Percentiles rank a stretch among this genome's conserved stretches.
phyloP scores from a whole-genome alignment of 2,113 vertebrate species.

The Microtus pennsylvanicus region DNA sequence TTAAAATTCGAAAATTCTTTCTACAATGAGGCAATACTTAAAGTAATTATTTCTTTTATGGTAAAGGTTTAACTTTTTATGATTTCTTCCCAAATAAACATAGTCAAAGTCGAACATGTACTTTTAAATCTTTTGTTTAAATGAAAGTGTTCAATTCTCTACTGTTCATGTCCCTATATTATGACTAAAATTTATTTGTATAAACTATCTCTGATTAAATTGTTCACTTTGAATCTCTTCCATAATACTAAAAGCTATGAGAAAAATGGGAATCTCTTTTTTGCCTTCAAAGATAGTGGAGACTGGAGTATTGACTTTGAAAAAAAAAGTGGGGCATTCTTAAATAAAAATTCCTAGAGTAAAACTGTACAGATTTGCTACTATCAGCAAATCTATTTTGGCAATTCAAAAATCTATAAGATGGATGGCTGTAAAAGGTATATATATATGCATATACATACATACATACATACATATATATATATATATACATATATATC shows the following conservation, averaged over 20 bases:
- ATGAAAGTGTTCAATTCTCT: conserved; percentile 17
- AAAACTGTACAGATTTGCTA: background rate
- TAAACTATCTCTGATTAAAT: conserved; percentile 62
- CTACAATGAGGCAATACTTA: conserved; percentile 51
- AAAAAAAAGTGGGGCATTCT: background rate
- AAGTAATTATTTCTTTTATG: conserved; percentile 8
- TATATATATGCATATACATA: too few species aligned
- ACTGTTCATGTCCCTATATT: conserved; percentile 43
- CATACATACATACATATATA: too few species aligned
- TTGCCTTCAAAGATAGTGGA: background rate
- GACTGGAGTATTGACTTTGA: background rate
- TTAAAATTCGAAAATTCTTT: conserved; percentile 55
- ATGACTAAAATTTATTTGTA: conserved; percentile 49
- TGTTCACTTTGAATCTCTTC: background rate
- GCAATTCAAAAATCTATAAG: conserved; percentile 44
- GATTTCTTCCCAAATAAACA: conserved; percentile 40
- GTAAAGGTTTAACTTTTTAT: background rate
- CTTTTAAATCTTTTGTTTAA: conserved; percentile 26
- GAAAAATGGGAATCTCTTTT: conserved; percentile 42
- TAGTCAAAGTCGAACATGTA: conserved; percentile 58
- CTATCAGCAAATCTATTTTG: background rate
- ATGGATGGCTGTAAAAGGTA: conserved; percentile 34
- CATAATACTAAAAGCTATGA: conserved; percentile 30
- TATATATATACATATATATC: too few species aligned
- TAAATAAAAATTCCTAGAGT: background rate